Evolutionary conservation across 2,797 vertebrate genomes (phyloP).

Genomic region (Pogoniulus pusillus): DNA sequence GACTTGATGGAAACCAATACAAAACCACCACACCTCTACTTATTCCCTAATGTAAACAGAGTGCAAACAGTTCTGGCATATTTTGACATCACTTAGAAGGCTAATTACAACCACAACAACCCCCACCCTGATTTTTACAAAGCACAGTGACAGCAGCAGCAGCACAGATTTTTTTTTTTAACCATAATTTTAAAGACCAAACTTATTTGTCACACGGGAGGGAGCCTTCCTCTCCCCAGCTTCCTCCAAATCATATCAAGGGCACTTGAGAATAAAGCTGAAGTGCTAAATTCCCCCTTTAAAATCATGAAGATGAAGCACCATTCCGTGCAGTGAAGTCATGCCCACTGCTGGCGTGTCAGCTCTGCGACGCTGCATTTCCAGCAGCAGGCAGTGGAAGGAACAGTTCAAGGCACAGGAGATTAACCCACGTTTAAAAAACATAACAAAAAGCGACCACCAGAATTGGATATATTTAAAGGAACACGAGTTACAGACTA

Average conservation of each 20-base stretch:
- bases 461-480: neutral
- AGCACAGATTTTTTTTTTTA: neutral
- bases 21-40: neutral
- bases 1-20: neutral
- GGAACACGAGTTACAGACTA: neutral
- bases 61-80: neutral
- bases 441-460: too few relatives aligned
- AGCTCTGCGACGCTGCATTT: neutral
- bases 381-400: neutral
- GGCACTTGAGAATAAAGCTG: neutral
- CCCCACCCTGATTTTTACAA: neutral
- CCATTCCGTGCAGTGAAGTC: neutral
- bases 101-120: neutral
- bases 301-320: neutral
- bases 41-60: neutral
- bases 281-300: neutral
- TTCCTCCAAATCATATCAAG: neutral
- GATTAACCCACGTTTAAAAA: neutral
- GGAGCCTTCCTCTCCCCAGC: neutral
- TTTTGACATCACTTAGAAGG: neutral
- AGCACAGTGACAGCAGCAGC: neutral
- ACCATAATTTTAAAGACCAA: neutral
- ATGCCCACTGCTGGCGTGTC: neutral
- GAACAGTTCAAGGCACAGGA: neutral
- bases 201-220: neutral